These are phyloP conservation scores for Collichthys lucidus DNA, from an alignment of 2,113 vertebrate species.

Conservation along the genomic window DNA sequence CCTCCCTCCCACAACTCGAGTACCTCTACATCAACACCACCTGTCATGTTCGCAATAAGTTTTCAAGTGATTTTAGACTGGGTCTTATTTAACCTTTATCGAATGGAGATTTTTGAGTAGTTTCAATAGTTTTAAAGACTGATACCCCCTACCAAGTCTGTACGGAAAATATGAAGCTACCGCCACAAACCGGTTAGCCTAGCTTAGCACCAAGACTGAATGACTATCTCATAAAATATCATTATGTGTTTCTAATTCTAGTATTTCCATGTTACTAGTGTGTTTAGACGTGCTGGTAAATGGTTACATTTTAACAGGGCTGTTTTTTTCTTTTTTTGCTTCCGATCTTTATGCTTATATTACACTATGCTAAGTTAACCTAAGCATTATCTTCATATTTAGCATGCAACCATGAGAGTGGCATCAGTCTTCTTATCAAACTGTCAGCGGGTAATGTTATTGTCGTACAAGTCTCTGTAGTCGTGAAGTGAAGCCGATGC, in stretches of 20 bases:
- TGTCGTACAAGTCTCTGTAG: too few species aligned
- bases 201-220: too few species aligned
- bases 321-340: not conserved
- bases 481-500: too few species aligned
- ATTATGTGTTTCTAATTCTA: not conserved
- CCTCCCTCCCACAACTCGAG: not conserved
- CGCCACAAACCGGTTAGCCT: too few species aligned
- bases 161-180: not conserved
- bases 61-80: not conserved
- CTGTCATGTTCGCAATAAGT: not conserved
- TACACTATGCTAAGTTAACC: too few species aligned
- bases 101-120: not conserved
- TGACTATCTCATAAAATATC: too few species aligned
- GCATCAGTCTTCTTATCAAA: too few species aligned
- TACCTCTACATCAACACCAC: not conserved
- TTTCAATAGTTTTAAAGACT: too few species aligned
- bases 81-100: not conserved
- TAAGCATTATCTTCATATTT: too few species aligned
- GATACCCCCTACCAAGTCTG: not conserved
- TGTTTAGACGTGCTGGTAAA: not conserved
- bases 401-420: too few species aligned
- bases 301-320: not conserved
- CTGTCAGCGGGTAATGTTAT: too few species aligned
- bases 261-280: not conserved
- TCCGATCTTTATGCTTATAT: too few species aligned